phyloP scores from a whole-genome alignment of 2,113 vertebrate genomes.

The Takifugu bimaculatus region DNA sequence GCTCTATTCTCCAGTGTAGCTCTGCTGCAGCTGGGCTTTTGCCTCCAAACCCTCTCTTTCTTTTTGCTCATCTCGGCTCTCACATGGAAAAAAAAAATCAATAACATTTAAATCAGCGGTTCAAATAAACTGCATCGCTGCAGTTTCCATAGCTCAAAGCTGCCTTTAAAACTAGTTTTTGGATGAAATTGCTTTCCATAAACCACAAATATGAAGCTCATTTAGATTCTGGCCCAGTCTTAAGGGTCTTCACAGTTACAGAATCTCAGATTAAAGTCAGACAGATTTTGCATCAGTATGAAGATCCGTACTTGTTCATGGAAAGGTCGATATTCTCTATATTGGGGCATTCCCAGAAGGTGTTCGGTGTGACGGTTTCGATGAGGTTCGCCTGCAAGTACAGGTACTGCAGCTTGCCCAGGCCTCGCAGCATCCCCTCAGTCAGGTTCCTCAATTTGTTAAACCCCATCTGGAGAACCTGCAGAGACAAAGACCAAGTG shows the following conservation, averaged over 20 bases:
- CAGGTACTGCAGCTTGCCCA: conserved; percentile 96
- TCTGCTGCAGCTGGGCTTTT: not conserved
- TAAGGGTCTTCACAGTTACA: no score
- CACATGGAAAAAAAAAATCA: not conserved
- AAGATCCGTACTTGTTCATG: conserved; percentile 82
- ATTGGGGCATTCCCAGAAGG: conserved; percentile 96
- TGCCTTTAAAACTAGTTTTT: no score
- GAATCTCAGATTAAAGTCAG: no score
- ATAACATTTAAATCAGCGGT: no score
- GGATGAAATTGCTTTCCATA: no score
- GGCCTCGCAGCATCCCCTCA: conserved; percentile 90
- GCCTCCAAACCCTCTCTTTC: not conserved
- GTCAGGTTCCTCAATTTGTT: conserved; percentile 90
- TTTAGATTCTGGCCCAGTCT: no score
- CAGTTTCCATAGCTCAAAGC: no score
- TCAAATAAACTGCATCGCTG: no score
- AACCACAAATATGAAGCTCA: no score
- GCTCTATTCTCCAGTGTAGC: not conserved
- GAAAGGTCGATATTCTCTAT: conserved; percentile 97
- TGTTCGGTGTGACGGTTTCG: conserved; percentile 88
- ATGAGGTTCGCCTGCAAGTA: conserved; percentile 99
- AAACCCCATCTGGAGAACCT: conserved; percentile 75
- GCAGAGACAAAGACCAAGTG: conserved; percentile 60
- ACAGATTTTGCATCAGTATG: no score
- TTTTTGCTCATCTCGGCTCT: not conserved